Conservation (phyloP, 2,797 vertebrate species). For the Sebastes itinus region DNA sequence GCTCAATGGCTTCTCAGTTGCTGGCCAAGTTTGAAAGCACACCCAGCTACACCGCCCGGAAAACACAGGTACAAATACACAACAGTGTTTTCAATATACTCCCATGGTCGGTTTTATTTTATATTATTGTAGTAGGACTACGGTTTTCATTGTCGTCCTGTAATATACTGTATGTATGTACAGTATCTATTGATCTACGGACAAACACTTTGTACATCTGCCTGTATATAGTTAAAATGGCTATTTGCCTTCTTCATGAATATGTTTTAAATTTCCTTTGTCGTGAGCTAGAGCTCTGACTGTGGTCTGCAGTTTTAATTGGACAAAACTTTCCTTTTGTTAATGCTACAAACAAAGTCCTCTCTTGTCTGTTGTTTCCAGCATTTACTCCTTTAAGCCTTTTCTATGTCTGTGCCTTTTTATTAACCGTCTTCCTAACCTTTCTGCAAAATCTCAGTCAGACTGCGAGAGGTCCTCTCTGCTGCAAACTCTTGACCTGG, state of each 20-base stretch:
- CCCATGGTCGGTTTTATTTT: background rate
- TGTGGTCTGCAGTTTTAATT: constrained; percentile 13
- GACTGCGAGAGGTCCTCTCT: constrained; percentile 73
- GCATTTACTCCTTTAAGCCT: constrained; percentile 27
- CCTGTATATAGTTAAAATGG: background rate
- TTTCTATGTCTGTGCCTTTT: constrained; percentile 48
- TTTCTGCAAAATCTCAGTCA: constrained; percentile 67
- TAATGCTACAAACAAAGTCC: background rate
- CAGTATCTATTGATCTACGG: background rate
- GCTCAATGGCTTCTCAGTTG: constrained; percentile 93
- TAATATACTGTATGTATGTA: background rate
- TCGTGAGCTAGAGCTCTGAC: constrained; percentile 9
- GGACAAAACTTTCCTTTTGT: constrained; percentile 18
- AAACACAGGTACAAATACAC: constrained; percentile 84
- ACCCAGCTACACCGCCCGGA: constrained; percentile 77
- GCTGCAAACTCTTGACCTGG: constrained; percentile 75
- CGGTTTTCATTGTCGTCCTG: background rate
- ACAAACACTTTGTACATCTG: background rate
- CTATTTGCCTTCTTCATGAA: background rate
- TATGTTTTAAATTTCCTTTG: constrained; percentile 7
- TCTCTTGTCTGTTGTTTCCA: constrained; percentile 31
- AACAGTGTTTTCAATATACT: background rate
- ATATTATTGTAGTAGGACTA: background rate
- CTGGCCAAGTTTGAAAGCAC: constrained; percentile 93
- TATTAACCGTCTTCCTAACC: constrained; percentile 50